Evolutionary conservation across 2,888 invertebrate species (phyloP), one percentile per base, ranked within the genome.

Genomic region (Theodoxus fluviatilis): DNA sequence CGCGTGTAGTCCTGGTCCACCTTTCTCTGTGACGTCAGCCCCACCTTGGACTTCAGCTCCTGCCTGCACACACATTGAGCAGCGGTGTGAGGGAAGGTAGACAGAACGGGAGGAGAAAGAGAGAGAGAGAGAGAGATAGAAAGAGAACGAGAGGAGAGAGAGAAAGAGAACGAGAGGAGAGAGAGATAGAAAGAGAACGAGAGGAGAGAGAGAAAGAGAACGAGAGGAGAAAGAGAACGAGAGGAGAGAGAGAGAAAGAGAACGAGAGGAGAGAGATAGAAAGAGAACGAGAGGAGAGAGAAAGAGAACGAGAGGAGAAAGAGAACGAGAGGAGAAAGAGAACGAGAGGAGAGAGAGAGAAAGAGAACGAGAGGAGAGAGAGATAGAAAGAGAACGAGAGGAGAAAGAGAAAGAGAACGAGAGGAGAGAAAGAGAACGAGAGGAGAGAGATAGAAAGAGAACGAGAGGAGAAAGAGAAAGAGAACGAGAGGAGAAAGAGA

Each of bases 1-100:
- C 84, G 66, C 3, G 76, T 76, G 74, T 85, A 86, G 55, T 87
- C 86, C 4, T 79, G 76, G 28, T 83, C 77, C 18, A 82, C 74
- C 72, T 83, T 81, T 18, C 74, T 71, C 1, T 78, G 72, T 0
- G 83, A 81, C 25, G 79, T 79, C 15, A 78, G 71, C 61, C 83
- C 81, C 76, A 84, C 84, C 66, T 81, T 81, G 52, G 78, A 75
- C 52, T 74, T 73, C 61, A 85, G 72, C 68, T 84, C 84, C 38
- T 81, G 72, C 64, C 86, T 85, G 74, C 15, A 70, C 69, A 43
- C 52, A 18, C n/a, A 52, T 22, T 12, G 18, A 33, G 3, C 35
- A 49, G 7, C 6, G 22, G 15, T 9, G 33, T n/a, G 64, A 2
- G 12, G 7, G 28, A 38, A 15, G 64, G 33, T 63, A 31, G n/a